Evolutionary conservation across 2,888 invertebrate genomes (phyloP), one percentile per base, ranked within the genome.

Genomic region (Pseudeuparius sepicola): DNA sequence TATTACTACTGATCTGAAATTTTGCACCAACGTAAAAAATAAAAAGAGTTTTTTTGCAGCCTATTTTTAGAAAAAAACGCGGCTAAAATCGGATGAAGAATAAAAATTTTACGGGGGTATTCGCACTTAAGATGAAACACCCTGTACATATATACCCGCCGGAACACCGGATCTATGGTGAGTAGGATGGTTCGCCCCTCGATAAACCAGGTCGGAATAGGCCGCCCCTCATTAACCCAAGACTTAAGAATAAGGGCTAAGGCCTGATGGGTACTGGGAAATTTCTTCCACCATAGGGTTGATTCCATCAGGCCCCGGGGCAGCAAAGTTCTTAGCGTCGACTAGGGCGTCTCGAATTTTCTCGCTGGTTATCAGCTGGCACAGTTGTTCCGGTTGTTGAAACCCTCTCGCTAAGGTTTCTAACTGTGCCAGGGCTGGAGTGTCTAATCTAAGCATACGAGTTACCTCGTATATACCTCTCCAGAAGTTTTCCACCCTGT

Each of bases 141-240:
- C n/a, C n/a, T n/a, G n/a, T n/a, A n/a, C n/a, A n/a, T n/a, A 45
- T n/a, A n/a, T n/a, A n/a, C n/a, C n/a, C n/a, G n/a, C n/a, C n/a
- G n/a, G n/a, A n/a, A n/a, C n/a, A n/a, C n/a, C n/a, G n/a, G n/a
- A n/a, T n/a, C n/a, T n/a, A n/a, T n/a, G n/a, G n/a, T n/a, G n/a
- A n/a, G n/a, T n/a, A n/a, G n/a, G n/a, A n/a, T 20, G 20, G 7
- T 20, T 6, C n/a, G 20, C 20, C 20, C 20, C 20, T 33, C 33
- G 15, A 33, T 43, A 30, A 40, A 14, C 23, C 11, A 26, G 23
- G 24, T 24, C 10, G 31, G 41, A 17, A 40, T 33, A 14, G 14
- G 25, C 24, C 12, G n/a, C n/a, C n/a, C n/a, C n/a, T n/a, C n/a
- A n/a, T n/a, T n/a, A n/a, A n/a, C n/a, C n/a, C n/a, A n/a, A n/a